Evolutionary conservation across 2,888 invertebrate genomes (phyloP), one percentile per base, ranked within the genome.

Genomic region (Drosophila formosana): DNA sequence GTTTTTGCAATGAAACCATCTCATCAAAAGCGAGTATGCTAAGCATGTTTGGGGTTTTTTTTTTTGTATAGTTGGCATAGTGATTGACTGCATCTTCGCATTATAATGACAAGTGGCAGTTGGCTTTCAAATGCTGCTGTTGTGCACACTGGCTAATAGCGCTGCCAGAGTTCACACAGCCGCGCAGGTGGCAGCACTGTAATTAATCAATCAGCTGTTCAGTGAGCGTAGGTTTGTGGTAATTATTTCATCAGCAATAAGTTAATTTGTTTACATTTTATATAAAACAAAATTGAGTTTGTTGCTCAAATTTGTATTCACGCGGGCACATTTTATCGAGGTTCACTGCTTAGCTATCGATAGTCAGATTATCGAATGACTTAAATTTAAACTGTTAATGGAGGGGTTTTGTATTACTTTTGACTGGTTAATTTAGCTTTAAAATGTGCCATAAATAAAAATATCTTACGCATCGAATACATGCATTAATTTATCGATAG

Each of bases 401-500:
- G 2, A 18, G 18, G 18, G 2, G 18, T 18, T 18, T 18, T 18
- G 18, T 18, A 18, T 18, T 2, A 18, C 18, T 18, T 18, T 18
- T 2, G 18, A 18, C 18, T 18, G 18, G 18, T 18, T 18, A 18
- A 18, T 18, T 18, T 1, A 18, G 2, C 18, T 18, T 18, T 1
- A 18, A 18, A 18, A 18, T 18, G 18, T 18, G 18, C 18, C 18
- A 18, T 18, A 18, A 0, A 18, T 18, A 18, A 18, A 18, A 18
- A 18, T 18, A 18, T 18, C 18, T 18, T 18, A 18, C 18, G 18
- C 18, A 18, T 18, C 18, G 18, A 0, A 28, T 30, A 13, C 4
- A n/a, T 9, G 9, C 13, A 2, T 4, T 13, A 28, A 2, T 13
- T 8, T 56, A 63, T 56, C 63, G 57, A 56, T 63, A 63, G 9